Evolutionary conservation across 2,888 invertebrate genomes (phyloP).

Genomic region (Digitonthophagus gazella): DNA sequence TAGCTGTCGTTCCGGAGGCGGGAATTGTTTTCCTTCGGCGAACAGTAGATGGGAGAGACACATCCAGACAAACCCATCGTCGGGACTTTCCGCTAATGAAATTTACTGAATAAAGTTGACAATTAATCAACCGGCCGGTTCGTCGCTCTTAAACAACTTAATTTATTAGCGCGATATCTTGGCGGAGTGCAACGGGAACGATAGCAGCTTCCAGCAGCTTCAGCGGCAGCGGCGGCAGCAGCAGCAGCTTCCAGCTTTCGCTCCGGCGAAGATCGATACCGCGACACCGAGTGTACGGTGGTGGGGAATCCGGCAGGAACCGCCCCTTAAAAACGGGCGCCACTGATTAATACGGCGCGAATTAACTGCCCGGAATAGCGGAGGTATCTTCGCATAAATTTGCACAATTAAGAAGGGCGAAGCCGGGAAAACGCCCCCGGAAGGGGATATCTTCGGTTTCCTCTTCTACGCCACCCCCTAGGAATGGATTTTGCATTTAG

Average conservation of each 20-base stretch:
- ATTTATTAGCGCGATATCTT: constrained; percentile 18
- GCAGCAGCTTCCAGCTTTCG: too few species aligned
- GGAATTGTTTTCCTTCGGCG: not conserved
- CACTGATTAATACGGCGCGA: constrained; percentile 12
- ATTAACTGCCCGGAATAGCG: constrained; percentile 17
- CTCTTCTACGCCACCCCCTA: not conserved
- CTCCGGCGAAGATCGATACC: not conserved
- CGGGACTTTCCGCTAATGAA: constrained; percentile 18
- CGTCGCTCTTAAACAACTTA: constrained; percentile 21
- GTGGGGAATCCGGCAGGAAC: constrained; percentile 1
- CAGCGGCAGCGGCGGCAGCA: too few species aligned
- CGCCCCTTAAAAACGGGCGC: constrained; percentile 5
- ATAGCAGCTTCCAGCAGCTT: not conserved
- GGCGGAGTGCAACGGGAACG: not conserved
- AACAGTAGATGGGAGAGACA: not conserved
- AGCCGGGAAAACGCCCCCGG: not conserved
- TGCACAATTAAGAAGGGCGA: constrained; percentile 9
- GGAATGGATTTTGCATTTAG: not conserved
- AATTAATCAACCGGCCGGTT: constrained; percentile 20
- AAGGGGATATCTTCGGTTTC: not conserved
- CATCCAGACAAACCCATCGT: not conserved
- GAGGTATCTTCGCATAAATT: constrained; percentile 12
- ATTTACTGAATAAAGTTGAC: constrained; percentile 24
- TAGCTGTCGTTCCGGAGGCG: not conserved
- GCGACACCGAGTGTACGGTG: not conserved